Conservation (phyloP, 2,797 vertebrate genomes). For the Halcyon leucocephala region DNA sequence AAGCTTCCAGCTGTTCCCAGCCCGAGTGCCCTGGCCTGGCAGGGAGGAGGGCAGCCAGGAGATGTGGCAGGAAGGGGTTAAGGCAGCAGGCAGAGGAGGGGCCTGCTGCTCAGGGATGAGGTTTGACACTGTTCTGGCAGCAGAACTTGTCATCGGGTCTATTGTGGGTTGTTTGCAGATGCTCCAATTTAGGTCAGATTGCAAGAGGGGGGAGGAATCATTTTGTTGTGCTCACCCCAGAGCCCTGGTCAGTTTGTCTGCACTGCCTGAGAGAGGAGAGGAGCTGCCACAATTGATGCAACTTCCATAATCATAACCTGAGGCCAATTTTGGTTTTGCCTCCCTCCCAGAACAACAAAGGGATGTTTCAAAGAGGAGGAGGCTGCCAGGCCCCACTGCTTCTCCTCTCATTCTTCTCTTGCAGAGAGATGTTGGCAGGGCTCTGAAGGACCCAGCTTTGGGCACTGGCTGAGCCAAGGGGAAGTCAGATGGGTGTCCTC, state of each 20-base stretch:
- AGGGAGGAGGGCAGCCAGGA: background rate
- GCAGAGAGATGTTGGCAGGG: background rate
- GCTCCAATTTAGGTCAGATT: conserved; percentile 54
- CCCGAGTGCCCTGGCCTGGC: background rate
- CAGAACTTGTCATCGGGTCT: conserved; percentile 32
- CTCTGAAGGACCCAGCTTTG: background rate
- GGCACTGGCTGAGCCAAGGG: background rate
- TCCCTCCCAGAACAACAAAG: background rate
- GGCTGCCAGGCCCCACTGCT: background rate
- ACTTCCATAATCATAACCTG: background rate
- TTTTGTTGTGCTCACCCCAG: background rate
- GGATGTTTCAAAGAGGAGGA: background rate
- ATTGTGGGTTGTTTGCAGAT: conserved; percentile 56
- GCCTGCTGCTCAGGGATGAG: background rate
- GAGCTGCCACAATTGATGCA: background rate
- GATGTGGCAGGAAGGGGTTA: conserved; percentile 19
- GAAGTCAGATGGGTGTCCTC: background rate
- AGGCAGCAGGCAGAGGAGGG: conserved; percentile 21
- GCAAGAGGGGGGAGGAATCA: background rate
- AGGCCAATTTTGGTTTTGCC: background rate
- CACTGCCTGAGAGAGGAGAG: background rate
- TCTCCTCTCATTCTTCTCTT: background rate
- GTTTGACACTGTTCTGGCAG: conserved; percentile 53
- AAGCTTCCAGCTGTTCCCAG: background rate
- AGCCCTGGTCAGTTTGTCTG: background rate